Percentiles rank a stretch among this genome's conserved stretches.
Evolutionary conservation across 2,888 invertebrate species (phyloP).

Genomic region (Bellardia pandia): DNA sequence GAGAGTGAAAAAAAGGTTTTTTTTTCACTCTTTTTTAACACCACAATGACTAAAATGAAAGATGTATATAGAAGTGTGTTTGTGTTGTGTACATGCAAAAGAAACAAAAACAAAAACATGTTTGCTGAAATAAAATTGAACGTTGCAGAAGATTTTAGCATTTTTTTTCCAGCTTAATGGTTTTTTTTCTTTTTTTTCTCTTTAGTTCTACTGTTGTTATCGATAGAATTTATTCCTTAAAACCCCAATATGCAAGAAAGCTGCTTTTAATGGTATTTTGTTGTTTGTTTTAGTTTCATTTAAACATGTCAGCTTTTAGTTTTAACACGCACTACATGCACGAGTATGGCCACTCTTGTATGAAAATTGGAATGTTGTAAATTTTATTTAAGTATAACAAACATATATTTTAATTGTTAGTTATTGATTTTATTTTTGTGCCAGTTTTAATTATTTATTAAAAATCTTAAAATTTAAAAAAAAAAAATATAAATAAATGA

Average conservation of each 20-base stretch:
- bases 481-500: background rate
- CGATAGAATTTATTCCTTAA: slow-evolving; percentile 41
- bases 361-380: background rate
- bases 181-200: background rate
- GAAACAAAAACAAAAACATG: slow-evolving; percentile 14
- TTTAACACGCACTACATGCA: slow-evolving; percentile 6
- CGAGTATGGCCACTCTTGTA: background rate
- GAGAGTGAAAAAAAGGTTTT: slow-evolving; percentile 8
- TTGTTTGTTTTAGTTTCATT: slow-evolving; percentile 58
- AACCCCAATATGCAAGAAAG: slow-evolving; percentile 54
- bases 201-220: slow-evolving; percentile 29
- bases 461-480: background rate
- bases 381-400: background rate
- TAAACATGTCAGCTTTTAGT: slow-evolving; percentile 46
- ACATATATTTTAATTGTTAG: background rate
- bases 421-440: background rate
- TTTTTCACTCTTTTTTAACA: slow-evolving; percentile 30
- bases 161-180: slow-evolving; percentile 1
- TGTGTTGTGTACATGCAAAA: background rate
- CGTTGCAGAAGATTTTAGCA: slow-evolving; percentile 47
- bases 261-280: slow-evolving; percentile 66
- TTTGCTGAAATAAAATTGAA: slow-evolving; percentile 53
- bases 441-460: background rate
- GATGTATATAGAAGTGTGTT: background rate
- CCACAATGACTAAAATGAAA: slow-evolving; percentile 32